A percentile compares a stretch with the other conserved stretches of the same genome.
phyloP scores from a whole-genome alignment of 2,888 invertebrate genomes.

The Volucella bombylans region DNA sequence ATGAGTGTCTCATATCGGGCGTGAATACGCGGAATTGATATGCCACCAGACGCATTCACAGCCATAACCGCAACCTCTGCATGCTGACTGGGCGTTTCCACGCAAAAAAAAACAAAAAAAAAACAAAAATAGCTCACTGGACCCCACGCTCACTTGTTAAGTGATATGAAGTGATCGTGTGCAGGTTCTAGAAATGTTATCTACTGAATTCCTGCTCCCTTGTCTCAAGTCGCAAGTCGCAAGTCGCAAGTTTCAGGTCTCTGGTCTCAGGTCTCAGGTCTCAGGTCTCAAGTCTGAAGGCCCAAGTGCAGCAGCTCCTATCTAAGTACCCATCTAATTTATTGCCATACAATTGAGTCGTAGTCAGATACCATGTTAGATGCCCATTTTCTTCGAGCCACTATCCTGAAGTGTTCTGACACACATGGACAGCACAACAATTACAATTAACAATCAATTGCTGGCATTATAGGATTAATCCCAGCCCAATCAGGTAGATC shows the following conservation, averaged over 20 bases:
- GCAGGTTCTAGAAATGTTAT: constrained; percentile 73
- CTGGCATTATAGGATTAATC: constrained; percentile 66
- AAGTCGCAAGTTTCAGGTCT: not conserved
- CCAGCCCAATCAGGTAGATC: constrained; percentile 50
- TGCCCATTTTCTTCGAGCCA: constrained; percentile 49
- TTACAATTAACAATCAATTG: constrained; percentile 73
- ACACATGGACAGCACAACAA: constrained; percentile 64
- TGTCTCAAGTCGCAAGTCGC: constrained; percentile 44
- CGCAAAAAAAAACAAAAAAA: constrained; percentile 28
- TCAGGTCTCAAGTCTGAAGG: not conserved
- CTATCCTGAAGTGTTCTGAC: constrained; percentile 15
- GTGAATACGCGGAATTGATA: constrained; percentile 71
- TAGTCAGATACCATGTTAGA: constrained; percentile 71
- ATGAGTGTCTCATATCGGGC: constrained; percentile 70
- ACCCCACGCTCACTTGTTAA: constrained; percentile 71
- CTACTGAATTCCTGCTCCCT: constrained; percentile 73
- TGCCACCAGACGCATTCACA: constrained; percentile 31
- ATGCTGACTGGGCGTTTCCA: constrained; percentile 69
- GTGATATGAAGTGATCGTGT: constrained; percentile 72
- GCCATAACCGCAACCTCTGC: constrained; percentile 23
- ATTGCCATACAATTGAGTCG: constrained; percentile 71
- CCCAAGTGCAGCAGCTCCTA: constrained; percentile 71
- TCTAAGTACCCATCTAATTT: constrained; percentile 74
- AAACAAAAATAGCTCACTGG: constrained; percentile 55
- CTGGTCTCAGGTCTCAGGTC: not conserved